Evolutionary conservation across 2,797 vertebrate genomes (phyloP).

Genomic region (Caiman crocodilus): DNA sequence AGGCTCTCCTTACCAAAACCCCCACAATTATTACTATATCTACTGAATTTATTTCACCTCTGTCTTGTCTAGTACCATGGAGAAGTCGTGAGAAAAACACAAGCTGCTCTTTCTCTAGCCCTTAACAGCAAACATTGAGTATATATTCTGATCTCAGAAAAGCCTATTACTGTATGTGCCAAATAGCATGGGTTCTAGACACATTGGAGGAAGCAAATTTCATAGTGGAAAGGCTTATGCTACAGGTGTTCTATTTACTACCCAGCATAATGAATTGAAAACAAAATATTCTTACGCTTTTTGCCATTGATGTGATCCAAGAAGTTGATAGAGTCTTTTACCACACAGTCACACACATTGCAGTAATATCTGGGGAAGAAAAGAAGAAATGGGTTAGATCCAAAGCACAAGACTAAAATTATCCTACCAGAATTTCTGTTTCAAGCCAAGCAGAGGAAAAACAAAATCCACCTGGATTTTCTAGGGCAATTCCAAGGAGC

Average conservation of each 20-base stretch:
- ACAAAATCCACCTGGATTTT: neutral
- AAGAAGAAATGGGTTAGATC: neutral
- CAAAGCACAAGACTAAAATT: neutral
- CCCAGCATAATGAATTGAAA: neutral
- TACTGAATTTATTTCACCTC: neutral
- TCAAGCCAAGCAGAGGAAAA: neutral
- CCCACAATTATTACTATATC: neutral
- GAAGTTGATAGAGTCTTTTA: slow-evolving; percentile 99
- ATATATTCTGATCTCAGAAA: neutral
- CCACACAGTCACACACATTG: slow-evolving; percentile 98
- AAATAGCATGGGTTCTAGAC: neutral
- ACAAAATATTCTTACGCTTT: slow-evolving; percentile 89
- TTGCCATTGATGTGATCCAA: slow-evolving; percentile 99
- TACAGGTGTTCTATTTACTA: neutral
- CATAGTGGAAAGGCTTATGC: neutral
- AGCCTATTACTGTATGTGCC: accelerated
- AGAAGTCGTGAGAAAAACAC: neutral
- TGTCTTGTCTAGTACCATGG: neutral
- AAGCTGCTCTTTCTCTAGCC: neutral
- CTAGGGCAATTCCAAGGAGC: neutral
- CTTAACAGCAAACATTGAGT: neutral
- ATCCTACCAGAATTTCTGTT: neutral
- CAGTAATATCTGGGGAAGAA: slow-evolving; percentile 91
- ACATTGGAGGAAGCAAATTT: neutral
- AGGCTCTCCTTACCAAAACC: neutral